phyloP scores from a whole-genome alignment of 2,888 invertebrate genomes.

The Cheilosia urbana region DNA sequence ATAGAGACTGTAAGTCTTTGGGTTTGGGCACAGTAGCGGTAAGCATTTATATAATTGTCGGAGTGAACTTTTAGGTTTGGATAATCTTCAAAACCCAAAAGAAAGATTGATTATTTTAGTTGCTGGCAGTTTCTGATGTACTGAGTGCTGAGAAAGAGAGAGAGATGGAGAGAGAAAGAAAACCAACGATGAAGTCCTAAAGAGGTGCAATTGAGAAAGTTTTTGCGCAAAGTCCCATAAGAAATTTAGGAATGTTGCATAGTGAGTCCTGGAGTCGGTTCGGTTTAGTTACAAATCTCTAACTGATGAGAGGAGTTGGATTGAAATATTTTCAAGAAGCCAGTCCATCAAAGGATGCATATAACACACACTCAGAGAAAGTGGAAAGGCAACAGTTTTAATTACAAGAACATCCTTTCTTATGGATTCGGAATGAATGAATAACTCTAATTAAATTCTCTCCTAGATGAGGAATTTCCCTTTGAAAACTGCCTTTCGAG shows the following conservation, averaged over 20 bases:
- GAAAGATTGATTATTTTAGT: constrained; percentile 63
- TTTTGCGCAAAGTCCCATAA: constrained; percentile 4
- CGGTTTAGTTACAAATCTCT: neutral
- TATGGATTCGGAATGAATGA: constrained; percentile 44
- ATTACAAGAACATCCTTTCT: constrained; percentile 48
- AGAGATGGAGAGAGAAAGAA: too few species aligned
- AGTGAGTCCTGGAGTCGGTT: neutral
- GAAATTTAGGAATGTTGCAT: constrained; percentile 14
- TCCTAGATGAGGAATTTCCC: constrained; percentile 39
- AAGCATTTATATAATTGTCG: constrained; percentile 56
- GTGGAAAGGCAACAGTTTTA: constrained; percentile 36
- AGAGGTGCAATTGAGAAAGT: constrained; percentile 33
- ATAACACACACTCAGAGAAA: neutral
- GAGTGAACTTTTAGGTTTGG: constrained; percentile 42
- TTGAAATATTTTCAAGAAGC: constrained; percentile 33
- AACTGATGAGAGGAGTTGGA: constrained; percentile 5
- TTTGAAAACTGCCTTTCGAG: constrained; percentile 15
- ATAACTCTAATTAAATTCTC: constrained; percentile 53
- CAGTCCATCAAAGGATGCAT: constrained; percentile 25
- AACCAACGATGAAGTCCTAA: constrained; percentile 3
- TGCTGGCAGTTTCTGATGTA: neutral
- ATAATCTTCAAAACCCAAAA: constrained; percentile 51
- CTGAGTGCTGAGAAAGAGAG: neutral
- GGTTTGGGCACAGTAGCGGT: constrained; percentile 6
- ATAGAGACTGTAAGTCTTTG: neutral